Conservation (phyloP, 2,797 vertebrate genomes). For the Pseudochaenichthys georgianus region DNA sequence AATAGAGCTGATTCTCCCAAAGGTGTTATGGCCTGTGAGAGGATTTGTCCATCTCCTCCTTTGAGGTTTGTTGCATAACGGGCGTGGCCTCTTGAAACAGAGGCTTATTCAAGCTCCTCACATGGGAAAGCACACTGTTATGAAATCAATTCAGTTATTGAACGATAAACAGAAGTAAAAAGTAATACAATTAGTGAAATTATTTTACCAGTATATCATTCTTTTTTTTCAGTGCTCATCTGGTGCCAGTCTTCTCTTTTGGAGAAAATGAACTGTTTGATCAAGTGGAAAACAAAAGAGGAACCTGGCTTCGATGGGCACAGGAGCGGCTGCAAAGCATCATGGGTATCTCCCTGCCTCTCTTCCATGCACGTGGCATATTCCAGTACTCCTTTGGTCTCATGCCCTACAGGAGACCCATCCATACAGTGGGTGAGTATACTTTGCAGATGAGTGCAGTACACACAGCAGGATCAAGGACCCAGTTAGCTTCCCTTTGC, state of each 20-base stretch:
- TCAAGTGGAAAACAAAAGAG: constrained; percentile 88
- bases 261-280: constrained; percentile 94
- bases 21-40: constrained; percentile 17
- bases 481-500: not conserved
- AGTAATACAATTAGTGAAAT: no score
- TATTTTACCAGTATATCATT: not conserved
- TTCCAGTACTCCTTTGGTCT: constrained; percentile 96
- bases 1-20: constrained; percentile 15
- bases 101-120: constrained; percentile 45
- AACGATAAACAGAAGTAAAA: constrained; percentile 10
- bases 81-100: constrained; percentile 49
- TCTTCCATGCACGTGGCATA: constrained; percentile 93
- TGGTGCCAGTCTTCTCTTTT: constrained; percentile 95
- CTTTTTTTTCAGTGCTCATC: constrained; percentile 79
- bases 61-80: constrained; percentile 10
- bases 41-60: constrained; percentile 21
- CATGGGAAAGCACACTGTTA: constrained; percentile 31
- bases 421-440: constrained; percentile 90
- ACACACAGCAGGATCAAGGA: not conserved
- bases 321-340: constrained; percentile 89
- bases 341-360: constrained; percentile 92
- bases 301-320: constrained; percentile 87
- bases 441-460: not conserved
- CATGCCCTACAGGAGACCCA: constrained; percentile 90
- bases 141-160: constrained; percentile 12